These are phyloP conservation scores for Triplophysa rosa DNA, from an alignment of 2,113 vertebrate genomes.

Conservation along the genomic window DNA sequence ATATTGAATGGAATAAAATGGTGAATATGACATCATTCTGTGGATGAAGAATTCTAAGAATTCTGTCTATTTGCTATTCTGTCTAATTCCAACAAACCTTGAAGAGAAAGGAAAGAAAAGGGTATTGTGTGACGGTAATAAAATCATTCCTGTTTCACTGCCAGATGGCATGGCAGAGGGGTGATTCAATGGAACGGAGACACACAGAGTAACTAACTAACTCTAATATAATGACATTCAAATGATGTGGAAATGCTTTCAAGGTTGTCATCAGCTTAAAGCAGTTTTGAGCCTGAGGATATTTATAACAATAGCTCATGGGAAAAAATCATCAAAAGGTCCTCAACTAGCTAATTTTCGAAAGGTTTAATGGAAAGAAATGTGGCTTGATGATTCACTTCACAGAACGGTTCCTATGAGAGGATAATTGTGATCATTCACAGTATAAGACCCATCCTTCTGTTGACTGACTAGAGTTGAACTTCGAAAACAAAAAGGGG, in stretches of 20 bases:
- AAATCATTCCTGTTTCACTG: slow-evolving; percentile 55
- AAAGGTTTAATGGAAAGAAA: slow-evolving; percentile 59
- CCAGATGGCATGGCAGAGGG: slow-evolving; percentile 55
- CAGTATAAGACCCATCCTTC: slow-evolving; percentile 11
- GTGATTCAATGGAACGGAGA: slow-evolving; percentile 62
- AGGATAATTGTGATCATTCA: slow-evolving; percentile 3
- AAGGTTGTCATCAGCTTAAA: slow-evolving; percentile 55
- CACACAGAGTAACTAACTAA: slow-evolving; percentile 46
- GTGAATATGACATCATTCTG: slow-evolving; percentile 45
- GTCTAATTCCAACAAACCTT: background rate
- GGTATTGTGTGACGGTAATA: slow-evolving; percentile 53
- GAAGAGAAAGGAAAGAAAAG: slow-evolving; percentile 54
- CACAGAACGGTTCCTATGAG: slow-evolving; percentile 38
- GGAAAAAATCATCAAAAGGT: slow-evolving; percentile 63
- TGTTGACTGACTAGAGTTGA: background rate
- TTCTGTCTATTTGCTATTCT: slow-evolving; percentile 45
- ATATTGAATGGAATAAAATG: slow-evolving; percentile 34
- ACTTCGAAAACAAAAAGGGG: background rate
- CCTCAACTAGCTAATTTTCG: slow-evolving; percentile 36
- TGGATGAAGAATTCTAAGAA: slow-evolving; percentile 58
- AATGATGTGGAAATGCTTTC: slow-evolving; percentile 56
- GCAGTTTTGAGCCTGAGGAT: slow-evolving; percentile 52
- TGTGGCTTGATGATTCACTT: slow-evolving; percentile 9
- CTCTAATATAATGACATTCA: slow-evolving; percentile 45
- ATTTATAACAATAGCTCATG: slow-evolving; percentile 68